Percentiles rank a stretch among this genome's conserved stretches.
Evolutionary conservation across 2,113 vertebrate genomes (phyloP).

Genomic region (Scalopus aquaticus): DNA sequence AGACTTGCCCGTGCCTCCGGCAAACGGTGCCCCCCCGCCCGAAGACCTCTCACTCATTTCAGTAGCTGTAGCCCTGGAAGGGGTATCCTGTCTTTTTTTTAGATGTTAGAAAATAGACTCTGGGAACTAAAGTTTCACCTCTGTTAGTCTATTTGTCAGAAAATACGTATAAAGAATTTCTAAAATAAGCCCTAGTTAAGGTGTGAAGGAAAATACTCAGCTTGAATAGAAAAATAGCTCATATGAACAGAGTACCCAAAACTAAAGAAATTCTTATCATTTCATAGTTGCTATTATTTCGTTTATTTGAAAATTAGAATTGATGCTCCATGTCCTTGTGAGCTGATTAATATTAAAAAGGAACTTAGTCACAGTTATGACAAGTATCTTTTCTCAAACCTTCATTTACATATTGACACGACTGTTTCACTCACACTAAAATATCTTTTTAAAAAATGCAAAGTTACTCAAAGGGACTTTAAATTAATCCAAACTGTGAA

Average conservation of each 20-base stretch:
- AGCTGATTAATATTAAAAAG: background rate
- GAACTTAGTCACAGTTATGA: background rate
- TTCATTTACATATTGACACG: background rate
- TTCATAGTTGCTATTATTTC: background rate
- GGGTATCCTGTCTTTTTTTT: background rate
- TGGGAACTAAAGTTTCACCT: background rate
- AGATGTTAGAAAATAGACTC: background rate
- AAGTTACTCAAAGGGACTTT: background rate
- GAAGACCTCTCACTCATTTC: no score
- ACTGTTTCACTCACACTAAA: conserved; percentile 26
- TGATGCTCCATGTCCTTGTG: background rate
- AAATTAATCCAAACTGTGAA: background rate
- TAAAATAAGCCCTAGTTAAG: background rate
- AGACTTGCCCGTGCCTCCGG: no score
- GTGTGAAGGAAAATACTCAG: background rate
- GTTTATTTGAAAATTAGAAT: background rate
- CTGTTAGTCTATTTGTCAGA: background rate
- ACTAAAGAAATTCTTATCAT: background rate
- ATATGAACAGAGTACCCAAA: background rate
- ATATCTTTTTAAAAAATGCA: conserved; percentile 20
- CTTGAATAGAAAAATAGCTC: background rate
- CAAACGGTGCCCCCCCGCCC: no score
- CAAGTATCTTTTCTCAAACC: background rate
- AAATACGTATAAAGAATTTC: background rate
- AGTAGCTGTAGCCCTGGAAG: no score